Conservation (phyloP, 2,113 vertebrate species). For the Cisticola juncidis region DNA sequence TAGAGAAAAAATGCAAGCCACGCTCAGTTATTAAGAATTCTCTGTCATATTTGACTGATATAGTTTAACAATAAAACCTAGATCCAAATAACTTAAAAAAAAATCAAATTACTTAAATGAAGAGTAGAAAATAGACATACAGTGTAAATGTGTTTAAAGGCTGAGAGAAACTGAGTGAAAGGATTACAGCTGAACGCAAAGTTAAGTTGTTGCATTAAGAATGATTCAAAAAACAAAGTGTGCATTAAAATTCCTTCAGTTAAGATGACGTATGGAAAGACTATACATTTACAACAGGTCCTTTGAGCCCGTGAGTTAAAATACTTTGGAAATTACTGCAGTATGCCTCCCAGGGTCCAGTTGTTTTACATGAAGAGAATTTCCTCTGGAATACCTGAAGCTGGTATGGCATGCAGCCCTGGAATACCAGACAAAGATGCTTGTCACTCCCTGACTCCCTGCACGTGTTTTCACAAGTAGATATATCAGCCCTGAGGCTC, state of each 20-base stretch:
- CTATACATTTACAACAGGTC: neutral
- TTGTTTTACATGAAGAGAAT: neutral
- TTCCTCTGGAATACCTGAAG: neutral
- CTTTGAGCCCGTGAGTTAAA: neutral
- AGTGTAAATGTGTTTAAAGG: neutral
- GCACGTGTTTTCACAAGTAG: neutral
- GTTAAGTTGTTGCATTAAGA: neutral
- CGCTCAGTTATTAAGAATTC: constrained; percentile 46
- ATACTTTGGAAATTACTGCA: neutral
- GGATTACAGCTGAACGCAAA: neutral
- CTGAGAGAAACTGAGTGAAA: neutral
- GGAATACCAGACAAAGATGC: neutral
- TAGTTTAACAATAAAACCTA: neutral
- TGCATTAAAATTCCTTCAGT: neutral
- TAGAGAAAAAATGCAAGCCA: constrained; percentile 45
- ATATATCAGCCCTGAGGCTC: neutral
- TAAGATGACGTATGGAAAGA: neutral
- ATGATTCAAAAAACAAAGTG: neutral
- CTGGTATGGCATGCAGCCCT: too few relatives aligned
- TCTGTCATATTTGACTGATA: neutral
- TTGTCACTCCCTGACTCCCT: neutral
- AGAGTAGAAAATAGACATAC: neutral
- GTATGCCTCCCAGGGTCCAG: neutral
- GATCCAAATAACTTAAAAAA: neutral
- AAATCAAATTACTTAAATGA: neutral